Base-by-base conservation (phyloP, 2,797 vertebrate species). In the Schizothorax lantsangensis region DNA sequence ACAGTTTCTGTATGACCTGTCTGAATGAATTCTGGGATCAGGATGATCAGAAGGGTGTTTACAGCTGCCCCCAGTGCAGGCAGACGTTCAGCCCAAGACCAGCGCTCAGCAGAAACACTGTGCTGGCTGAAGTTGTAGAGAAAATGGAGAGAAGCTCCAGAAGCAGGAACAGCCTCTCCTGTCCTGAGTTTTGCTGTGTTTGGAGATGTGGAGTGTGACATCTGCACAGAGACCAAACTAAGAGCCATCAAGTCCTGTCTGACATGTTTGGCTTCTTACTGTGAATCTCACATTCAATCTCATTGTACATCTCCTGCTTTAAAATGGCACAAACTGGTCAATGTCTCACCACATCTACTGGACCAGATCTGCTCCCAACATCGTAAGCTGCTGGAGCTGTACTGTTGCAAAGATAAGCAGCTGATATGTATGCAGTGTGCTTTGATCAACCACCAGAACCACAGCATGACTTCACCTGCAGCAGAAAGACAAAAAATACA, bases 211-310 rank as follows among this genome's bases (percentile, higher is more conserved):
- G 93, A 95, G 73, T 97, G 96, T 0, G 95, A 96, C 81, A 95
- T 95, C 69, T 97, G 96, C 91, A 95, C 95, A 0, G 95, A 94
- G 73, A 96, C 95, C 19, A 92, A 96, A 96, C 92, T 95, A 95
- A 96, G 95, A 89, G 96, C 96, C 0, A 92, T 95, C 21, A 96
- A 96, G 90, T 96, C 95, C 52, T 97, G 96, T 87, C 84, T 96
- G 89, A 94, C 94, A 72, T 97, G 96, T 89, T 95, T 96, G 92
- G 95, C 95, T 71, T 96, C 95, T 87, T 97, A 96, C 91, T 97
- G 96, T 0, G 95, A 96, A 83, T 88, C 94, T 89, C 90, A 91
- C 71, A 78, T 84, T 12, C 52, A 81, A 71, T 17, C 38, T 54
- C 87, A 83, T 85, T 80, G 72, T 36, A 72, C 17, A 54, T 85